phyloP scores from a whole-genome alignment of 2,888 invertebrate species.

The Tinea semifulvella region DNA sequence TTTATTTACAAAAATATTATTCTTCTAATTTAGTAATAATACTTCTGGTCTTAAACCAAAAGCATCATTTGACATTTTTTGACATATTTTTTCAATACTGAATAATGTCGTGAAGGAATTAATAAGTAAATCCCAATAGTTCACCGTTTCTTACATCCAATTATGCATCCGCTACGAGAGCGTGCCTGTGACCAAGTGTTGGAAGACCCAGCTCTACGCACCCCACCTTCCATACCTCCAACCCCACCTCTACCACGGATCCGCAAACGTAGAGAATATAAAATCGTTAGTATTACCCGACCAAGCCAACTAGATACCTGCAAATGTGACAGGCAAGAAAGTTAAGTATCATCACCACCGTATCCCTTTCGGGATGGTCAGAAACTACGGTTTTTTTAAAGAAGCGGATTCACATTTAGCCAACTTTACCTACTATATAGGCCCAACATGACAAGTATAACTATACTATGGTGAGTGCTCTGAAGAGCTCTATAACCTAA shows the following conservation, averaged over 20 bases:
- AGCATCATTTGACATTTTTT: background rate
- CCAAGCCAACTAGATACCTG: too few relatives aligned
- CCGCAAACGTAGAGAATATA: slow-evolving; percentile 41
- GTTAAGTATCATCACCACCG: too few relatives aligned
- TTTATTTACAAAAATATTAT: background rate
- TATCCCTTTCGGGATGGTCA: too few relatives aligned
- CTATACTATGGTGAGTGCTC: too few relatives aligned
- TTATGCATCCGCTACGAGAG: slow-evolving; percentile 45
- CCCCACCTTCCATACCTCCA: slow-evolving; percentile 51
- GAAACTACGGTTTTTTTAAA: too few relatives aligned
- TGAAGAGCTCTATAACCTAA: too few relatives aligned
- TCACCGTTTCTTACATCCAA: too few relatives aligned
- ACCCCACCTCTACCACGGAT: slow-evolving; percentile 40
- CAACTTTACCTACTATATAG: too few relatives aligned
- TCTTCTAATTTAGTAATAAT: background rate
- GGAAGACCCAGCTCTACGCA: slow-evolving; percentile 35
- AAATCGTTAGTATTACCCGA: slow-evolving; percentile 30
- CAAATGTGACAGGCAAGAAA: too few relatives aligned
- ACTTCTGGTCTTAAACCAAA: background rate
- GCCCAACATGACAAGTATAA: too few relatives aligned
- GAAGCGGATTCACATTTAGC: too few relatives aligned
- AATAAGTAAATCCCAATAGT: background rate
- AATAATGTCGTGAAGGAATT: background rate
- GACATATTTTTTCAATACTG: background rate
- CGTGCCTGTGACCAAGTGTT: slow-evolving; percentile 40